phyloP scores from a whole-genome alignment of 1,140 invertebrate species.

The Rhyzopertha dominica region DNA sequence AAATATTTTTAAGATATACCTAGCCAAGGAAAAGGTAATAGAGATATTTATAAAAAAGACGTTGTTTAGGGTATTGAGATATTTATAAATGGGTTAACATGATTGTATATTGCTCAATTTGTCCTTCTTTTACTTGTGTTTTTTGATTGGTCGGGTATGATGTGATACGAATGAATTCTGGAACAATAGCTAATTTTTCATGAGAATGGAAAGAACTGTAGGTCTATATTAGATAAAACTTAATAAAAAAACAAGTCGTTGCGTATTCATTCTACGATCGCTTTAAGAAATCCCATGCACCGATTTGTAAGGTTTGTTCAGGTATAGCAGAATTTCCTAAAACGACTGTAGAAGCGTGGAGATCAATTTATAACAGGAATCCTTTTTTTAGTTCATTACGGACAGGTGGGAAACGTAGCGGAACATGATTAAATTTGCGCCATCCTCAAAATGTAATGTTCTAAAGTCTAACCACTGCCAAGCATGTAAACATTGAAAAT shows the following conservation, averaged over 20 bases:
- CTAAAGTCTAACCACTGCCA: slow-evolving; percentile 19
- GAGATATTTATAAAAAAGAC: slow-evolving; percentile 34
- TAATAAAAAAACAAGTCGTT: slow-evolving; percentile 21
- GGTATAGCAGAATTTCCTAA: slow-evolving; percentile 19
- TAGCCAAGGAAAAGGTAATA: slow-evolving; percentile 26
- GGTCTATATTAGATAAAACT: slow-evolving; percentile 50
- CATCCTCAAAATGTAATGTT: slow-evolving; percentile 15
- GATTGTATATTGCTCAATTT: slow-evolving; percentile 44
- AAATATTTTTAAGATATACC: slow-evolving; percentile 40
- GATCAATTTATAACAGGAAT: slow-evolving; percentile 9
- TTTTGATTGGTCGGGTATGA: slow-evolving; percentile 26
- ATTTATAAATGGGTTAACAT: slow-evolving; percentile 36
- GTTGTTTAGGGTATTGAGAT: slow-evolving; percentile 39
- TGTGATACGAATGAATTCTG: slow-evolving; percentile 31
- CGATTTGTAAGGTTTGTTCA: slow-evolving; percentile 22
- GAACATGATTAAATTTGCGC: not conserved
- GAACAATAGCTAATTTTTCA: slow-evolving; percentile 42
- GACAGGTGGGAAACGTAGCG: not conserved
- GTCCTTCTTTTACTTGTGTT: slow-evolving; percentile 26
- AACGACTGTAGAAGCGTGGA: slow-evolving; percentile 12
- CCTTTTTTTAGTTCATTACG: slow-evolving; percentile 11
- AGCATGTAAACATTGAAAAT: not conserved
- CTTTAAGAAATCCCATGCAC: slow-evolving; percentile 14
- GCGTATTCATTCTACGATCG: slow-evolving; percentile 16
- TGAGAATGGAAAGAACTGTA: slow-evolving; percentile 47